Evolutionary conservation across 2,797 vertebrate species (phyloP).

Genomic region (Sebastes ruberrimus): DNA sequence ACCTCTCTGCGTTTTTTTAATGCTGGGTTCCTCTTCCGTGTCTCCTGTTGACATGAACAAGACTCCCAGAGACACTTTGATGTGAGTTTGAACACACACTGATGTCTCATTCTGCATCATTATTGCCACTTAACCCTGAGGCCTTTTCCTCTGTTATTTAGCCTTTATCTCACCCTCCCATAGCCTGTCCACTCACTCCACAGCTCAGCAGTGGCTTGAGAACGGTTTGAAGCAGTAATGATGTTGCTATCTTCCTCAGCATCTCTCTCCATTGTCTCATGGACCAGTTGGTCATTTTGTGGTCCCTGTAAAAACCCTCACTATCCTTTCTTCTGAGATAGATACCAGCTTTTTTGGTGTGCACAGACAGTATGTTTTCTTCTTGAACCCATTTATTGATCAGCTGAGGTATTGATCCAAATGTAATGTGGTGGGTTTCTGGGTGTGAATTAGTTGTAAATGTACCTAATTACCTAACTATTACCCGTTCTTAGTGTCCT

Average conservation of each 20-base stretch:
- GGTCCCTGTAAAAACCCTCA: conserved; percentile 19
- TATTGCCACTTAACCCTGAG: conserved; percentile 81
- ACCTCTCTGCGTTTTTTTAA: conserved; percentile 49
- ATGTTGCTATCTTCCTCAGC: conserved; percentile 13
- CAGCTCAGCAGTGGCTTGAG: background rate
- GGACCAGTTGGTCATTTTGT: conserved; percentile 17
- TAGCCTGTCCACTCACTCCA: conserved; percentile 14
- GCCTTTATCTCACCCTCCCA: conserved; percentile 69
- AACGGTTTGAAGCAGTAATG: conserved; percentile 6
- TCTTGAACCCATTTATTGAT: background rate
- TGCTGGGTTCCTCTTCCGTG: conserved; percentile 43
- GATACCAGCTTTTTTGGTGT: background rate
- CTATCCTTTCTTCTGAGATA: background rate
- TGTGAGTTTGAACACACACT: conserved; percentile 55
- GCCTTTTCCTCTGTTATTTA: conserved; percentile 68
- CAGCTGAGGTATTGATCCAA: background rate
- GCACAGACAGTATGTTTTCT: background rate
- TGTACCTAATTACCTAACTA: background rate
- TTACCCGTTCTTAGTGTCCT: background rate
- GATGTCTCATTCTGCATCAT: conserved; percentile 74
- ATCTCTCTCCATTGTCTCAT: conserved; percentile 44
- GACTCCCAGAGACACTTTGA: conserved; percentile 71
- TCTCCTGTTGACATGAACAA: conserved; percentile 75
- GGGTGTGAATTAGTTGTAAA: background rate
- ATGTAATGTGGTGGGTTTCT: background rate